Percentiles rank a stretch among this genome's conserved stretches.
Conservation (phyloP, 2,797 vertebrate species). For the Limnodromus scolopaceus region DNA sequence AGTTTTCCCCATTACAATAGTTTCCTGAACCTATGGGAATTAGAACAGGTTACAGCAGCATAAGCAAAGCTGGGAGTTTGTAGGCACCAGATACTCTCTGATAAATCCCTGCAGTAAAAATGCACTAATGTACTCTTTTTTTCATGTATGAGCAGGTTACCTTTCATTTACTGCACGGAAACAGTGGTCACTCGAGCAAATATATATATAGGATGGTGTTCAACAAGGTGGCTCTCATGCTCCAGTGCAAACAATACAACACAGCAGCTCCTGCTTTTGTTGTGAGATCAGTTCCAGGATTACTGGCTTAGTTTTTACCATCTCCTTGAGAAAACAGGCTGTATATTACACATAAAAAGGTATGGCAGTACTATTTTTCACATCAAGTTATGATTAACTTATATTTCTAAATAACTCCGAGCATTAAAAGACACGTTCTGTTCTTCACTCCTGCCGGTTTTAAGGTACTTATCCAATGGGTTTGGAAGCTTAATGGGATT, state of each 20-base stretch:
- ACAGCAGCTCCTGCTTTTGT: neutral
- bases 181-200: neutral
- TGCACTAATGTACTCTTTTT: neutral
- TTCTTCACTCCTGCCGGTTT: neutral
- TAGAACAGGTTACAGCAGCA: neutral
- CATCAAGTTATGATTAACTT: neutral
- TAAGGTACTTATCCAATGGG: neutral
- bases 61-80: neutral
- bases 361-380: neutral
- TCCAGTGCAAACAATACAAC: neutral
- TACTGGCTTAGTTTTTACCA: neutral
- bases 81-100: neutral
- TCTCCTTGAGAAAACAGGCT: neutral
- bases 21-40: neutral
- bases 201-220: neutral
- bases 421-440: neutral
- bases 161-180: neutral
- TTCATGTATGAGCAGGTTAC: neutral
- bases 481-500: neutral
- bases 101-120: neutral
- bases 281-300: neutral
- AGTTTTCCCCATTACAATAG: neutral
- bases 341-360: neutral
- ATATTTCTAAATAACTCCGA: neutral
- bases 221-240: rapidly evolving